A percentile compares a stretch with the other conserved stretches of the same genome.
Conservation (phyloP, 2,888 invertebrate genomes). For the Malacosoma neustria region DNA sequence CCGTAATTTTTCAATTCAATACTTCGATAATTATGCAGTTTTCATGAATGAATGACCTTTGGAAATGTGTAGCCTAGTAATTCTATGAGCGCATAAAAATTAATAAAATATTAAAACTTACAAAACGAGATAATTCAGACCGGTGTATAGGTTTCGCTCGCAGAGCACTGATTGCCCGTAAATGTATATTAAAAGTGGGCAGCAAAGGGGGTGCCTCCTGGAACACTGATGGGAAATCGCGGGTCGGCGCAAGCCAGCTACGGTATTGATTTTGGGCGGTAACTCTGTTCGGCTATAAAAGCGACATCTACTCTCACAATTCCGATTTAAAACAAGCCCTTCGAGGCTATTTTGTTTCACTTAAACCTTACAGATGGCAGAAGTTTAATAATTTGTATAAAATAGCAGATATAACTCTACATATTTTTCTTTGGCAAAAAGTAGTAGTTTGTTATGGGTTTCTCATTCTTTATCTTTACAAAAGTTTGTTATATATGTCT, state of each 20-base stretch:
- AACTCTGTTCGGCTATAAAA: slow-evolving; percentile 26
- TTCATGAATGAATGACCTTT: slow-evolving; percentile 31
- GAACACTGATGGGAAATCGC: slow-evolving; percentile 54
- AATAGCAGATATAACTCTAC: no score
- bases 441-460: no score
- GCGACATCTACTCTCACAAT: slow-evolving; percentile 32
- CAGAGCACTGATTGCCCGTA: slow-evolving; percentile 47
- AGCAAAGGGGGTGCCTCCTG: slow-evolving; percentile 46
- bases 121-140: slow-evolving; percentile 27
- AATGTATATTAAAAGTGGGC: slow-evolving; percentile 44
- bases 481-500: no score
- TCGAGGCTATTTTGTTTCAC: no score
- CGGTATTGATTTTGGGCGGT: slow-evolving; percentile 69
- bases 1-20: slow-evolving; percentile 30
- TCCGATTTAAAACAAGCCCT: no score
- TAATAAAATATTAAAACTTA: neutral
- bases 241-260: slow-evolving; percentile 51
- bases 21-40: slow-evolving; percentile 15
- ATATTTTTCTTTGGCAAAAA: no score
- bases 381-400: no score
- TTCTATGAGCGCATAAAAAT: neutral
- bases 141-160: slow-evolving; percentile 32
- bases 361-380: no score
- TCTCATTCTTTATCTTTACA: no score
- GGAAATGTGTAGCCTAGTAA: slow-evolving; percentile 6